Percentiles rank a stretch among this genome's conserved stretches.
These are phyloP conservation scores for Alloplasta piceator DNA, from an alignment of 2,888 invertebrate genomes.

Conservation along the genomic window DNA sequence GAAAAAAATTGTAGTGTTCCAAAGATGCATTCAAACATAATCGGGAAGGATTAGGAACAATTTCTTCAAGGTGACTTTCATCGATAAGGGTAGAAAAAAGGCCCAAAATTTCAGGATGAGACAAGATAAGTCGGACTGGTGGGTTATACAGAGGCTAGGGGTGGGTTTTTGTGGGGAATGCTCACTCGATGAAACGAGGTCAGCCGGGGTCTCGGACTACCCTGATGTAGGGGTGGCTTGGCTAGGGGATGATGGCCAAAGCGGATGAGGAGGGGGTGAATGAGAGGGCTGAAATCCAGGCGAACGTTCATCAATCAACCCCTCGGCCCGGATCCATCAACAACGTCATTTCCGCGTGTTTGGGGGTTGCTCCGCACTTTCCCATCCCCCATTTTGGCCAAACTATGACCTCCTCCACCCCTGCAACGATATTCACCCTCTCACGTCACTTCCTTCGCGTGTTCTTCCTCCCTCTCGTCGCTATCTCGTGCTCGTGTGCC, in stretches of 20 bases:
- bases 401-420: constrained; percentile 62
- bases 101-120: constrained; percentile 21
- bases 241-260: constrained; percentile 54
- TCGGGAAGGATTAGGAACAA: too few relatives aligned
- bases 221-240: constrained; percentile 51
- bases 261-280: constrained; percentile 56
- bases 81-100: background rate
- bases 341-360: constrained; percentile 80
- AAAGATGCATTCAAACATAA: too few relatives aligned
- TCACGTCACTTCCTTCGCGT: constrained; percentile 47
- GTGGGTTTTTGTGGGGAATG: constrained; percentile 41
- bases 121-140: constrained; percentile 7
- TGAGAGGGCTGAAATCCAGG: constrained; percentile 62
- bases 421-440: constrained; percentile 12
- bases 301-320: constrained; percentile 77
- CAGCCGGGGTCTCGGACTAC: constrained; percentile 63
- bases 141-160: constrained; percentile 10
- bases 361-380: constrained; percentile 69
- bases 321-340: constrained; percentile 77
- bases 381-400: constrained; percentile 55
- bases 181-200: constrained; percentile 69
- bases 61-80: background rate
- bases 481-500: constrained; percentile 40
- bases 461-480: constrained; percentile 10
- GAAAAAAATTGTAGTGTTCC: too few relatives aligned